Evolutionary conservation across 1,140 invertebrate genomes (phyloP).

Genomic region (Stegodyphus dumicola): DNA sequence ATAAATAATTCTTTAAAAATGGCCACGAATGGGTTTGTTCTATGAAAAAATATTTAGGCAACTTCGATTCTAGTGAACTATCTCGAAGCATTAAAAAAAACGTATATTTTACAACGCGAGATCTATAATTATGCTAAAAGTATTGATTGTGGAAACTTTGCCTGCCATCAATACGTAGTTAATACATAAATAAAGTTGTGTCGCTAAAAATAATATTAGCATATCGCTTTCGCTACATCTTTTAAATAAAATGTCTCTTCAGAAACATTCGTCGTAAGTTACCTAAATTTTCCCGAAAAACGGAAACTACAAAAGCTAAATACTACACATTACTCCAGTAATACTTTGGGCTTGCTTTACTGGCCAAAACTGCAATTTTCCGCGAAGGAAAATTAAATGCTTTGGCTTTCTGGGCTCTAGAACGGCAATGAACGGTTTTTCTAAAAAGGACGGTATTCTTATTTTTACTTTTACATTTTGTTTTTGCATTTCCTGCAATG

Average conservation of each 20-base stretch:
- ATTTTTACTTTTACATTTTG: not conserved
- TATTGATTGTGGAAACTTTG: not conserved
- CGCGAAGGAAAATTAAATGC: constrained; percentile 3
- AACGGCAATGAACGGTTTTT: constrained; percentile 21
- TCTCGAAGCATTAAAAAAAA: too few relatives aligned
- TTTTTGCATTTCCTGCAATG: too few relatives aligned
- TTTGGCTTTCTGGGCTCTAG: constrained; percentile 38
- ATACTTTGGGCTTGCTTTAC: constrained; percentile 37
- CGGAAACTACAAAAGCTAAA: constrained; percentile 25
- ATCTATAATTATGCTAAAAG: not conserved
- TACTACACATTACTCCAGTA: constrained; percentile 25
- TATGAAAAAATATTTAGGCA: too few relatives aligned
- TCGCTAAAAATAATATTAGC: too few relatives aligned
- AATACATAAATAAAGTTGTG: not conserved
- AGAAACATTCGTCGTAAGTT: not conserved
- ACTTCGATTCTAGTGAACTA: too few relatives aligned
- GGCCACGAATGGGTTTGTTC: too few relatives aligned
- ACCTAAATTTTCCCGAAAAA: constrained; percentile 24
- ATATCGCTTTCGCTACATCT: not conserved
- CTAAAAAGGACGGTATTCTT: constrained; percentile 53
- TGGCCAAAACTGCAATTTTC: constrained; percentile 28
- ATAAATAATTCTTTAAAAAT: too few relatives aligned
- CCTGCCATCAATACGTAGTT: not conserved
- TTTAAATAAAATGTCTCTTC: not conserved
- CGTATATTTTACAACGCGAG: not conserved